Evolutionary conservation across 2,113 vertebrate genomes (phyloP).

Genomic region (Ciconia maguari): DNA sequence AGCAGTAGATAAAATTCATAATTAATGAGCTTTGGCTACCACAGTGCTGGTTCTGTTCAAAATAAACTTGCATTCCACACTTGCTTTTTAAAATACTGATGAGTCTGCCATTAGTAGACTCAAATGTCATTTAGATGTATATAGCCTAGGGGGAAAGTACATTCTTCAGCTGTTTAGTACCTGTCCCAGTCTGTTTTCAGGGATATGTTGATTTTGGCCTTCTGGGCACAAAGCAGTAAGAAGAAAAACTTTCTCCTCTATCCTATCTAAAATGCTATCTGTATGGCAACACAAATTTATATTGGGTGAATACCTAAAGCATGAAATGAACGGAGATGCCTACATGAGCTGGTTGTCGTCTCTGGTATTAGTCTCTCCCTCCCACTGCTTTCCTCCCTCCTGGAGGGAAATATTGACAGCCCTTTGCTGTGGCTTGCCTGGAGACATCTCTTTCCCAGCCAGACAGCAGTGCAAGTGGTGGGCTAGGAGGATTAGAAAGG

Average conservation of each 20-base stretch:
- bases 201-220: neutral
- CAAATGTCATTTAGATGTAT: neutral
- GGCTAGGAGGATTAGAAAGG: neutral
- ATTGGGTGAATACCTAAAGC: neutral
- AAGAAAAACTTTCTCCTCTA: neutral
- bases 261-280: neutral
- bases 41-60: constrained; percentile 1
- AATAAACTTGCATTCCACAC: neutral
- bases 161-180: constrained; percentile 10
- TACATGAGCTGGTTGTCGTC: neutral
- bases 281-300: neutral
- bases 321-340: neutral
- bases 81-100: neutral
- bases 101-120: neutral
- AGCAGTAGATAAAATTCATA: constrained; percentile 39
- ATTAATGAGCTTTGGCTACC: constrained; percentile 50
- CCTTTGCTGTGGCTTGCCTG: neutral
- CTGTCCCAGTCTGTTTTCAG: neutral
- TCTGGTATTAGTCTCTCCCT: neutral
- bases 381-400: neutral
- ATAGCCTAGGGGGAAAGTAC: neutral
- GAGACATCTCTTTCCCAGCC: neutral
- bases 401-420: neutral
- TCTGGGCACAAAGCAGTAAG: neutral
- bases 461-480: neutral